phyloP scores from a whole-genome alignment of 2,888 invertebrate species.

The Sesia bembeciformis region DNA sequence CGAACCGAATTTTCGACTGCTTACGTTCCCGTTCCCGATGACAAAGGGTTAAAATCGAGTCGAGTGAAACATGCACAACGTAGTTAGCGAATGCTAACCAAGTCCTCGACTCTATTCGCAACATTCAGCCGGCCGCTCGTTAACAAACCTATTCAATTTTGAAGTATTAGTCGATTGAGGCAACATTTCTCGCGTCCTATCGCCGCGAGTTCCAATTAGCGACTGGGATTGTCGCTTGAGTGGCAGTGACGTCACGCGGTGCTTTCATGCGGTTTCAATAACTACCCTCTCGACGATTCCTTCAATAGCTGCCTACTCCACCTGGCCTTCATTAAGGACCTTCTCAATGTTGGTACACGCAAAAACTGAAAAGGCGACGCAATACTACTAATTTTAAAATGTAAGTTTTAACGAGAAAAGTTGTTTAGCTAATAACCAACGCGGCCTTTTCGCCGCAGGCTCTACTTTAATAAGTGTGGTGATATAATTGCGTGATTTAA shows the following conservation, averaged over 20 bases:
- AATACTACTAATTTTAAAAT: conserved; percentile 53
- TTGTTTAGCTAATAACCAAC: conserved; percentile 60
- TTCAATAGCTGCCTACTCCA: conserved; percentile 67
- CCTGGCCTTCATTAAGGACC: conserved; percentile 70
- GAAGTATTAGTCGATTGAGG: conserved; percentile 71
- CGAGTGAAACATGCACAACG: conserved; percentile 3
- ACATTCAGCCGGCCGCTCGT: conserved; percentile 65
- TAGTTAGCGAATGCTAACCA: conserved; percentile 40
- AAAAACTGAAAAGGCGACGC: conserved; percentile 48
- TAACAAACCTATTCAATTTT: conserved; percentile 69
- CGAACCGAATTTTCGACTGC: conserved; percentile 3
- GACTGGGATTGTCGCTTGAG: conserved; percentile 66
- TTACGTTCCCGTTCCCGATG: background rate
- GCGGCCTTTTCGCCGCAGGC: conserved; percentile 6
- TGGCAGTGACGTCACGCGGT: conserved; percentile 65
- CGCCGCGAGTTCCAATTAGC: conserved; percentile 71
- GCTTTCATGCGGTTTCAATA: conserved; percentile 69
- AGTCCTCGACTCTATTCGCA: conserved; percentile 46
- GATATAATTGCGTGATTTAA: conserved; percentile 50
- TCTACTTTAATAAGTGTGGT: conserved; percentile 11
- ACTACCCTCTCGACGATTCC: conserved; percentile 69
- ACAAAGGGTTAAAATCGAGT: background rate
- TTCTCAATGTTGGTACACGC: conserved; percentile 45
- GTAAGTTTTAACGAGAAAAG: conserved; percentile 60
- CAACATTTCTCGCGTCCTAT: conserved; percentile 66